Conservation (phyloP, 2,113 vertebrate genomes). For the Brachypteracias leptosomus region DNA sequence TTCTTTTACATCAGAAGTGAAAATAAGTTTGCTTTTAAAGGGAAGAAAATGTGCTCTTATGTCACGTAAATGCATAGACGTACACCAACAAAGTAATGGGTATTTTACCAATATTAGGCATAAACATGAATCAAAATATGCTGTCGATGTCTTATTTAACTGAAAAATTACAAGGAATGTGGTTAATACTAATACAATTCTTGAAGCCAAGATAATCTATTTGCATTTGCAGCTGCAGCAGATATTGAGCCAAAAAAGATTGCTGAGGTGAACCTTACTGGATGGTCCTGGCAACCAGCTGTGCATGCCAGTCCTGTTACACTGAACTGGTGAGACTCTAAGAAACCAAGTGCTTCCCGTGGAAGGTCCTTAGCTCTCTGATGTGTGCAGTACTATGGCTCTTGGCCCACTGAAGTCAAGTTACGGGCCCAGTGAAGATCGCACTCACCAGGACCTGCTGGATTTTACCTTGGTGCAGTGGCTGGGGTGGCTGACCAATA, state of each 20-base stretch:
- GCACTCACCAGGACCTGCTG: background rate
- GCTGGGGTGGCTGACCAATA: background rate
- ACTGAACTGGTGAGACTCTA: background rate
- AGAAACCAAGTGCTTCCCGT: background rate
- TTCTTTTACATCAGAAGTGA: background rate
- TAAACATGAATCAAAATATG: background rate
- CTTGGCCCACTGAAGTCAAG: no score
- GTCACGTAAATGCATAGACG: background rate
- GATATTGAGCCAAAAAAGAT: background rate
- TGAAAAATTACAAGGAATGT: background rate
- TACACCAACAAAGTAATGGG: background rate
- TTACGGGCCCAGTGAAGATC: no score
- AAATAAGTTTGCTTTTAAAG: background rate
- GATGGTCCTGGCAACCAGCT: background rate
- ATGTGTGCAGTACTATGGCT: accelerated
- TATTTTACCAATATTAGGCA: background rate
- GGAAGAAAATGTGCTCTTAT: background rate
- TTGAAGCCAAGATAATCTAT: background rate
- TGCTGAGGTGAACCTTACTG: background rate
- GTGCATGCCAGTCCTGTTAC: background rate
- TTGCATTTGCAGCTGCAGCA: background rate
- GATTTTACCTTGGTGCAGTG: background rate
- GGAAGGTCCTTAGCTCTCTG: background rate
- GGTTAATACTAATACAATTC: background rate
- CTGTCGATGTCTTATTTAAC: background rate